A percentile compares a stretch with the other conserved stretches of the same genome.
Evolutionary conservation across 2,113 vertebrate species (phyloP).

Genomic region (Phylloscopus trochiloides): DNA sequence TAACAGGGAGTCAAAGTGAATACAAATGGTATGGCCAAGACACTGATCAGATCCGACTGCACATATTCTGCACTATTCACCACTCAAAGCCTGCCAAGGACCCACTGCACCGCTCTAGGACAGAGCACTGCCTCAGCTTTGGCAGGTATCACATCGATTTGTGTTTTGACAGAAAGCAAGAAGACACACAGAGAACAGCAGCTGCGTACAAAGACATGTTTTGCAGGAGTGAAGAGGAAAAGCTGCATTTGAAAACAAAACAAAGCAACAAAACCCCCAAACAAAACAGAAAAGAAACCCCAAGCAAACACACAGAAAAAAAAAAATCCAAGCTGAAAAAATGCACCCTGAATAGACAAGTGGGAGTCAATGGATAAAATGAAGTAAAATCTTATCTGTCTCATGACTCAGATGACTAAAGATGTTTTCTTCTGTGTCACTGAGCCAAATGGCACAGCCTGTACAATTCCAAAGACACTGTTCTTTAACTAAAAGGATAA

Average conservation of each 20-base stretch:
- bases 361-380: not conserved
- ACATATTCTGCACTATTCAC: not conserved
- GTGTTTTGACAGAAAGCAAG: not conserved
- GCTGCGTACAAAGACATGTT: accelerated
- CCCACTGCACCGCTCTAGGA: not conserved
- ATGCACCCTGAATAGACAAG: not conserved
- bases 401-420: not conserved
- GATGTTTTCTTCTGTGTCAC: not conserved
- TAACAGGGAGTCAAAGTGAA: not conserved
- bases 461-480: not conserved
- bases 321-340: not conserved
- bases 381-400: not conserved
- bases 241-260: not conserved
- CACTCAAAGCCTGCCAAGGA: not conserved
- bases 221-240: not conserved
- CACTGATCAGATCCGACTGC: not conserved
- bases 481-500: not conserved
- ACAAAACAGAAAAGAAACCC: not conserved
- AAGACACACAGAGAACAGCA: not conserved
- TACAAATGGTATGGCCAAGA: not conserved
- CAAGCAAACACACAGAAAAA: not conserved
- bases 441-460: not conserved
- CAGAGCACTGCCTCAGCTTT: not conserved
- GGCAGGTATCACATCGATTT: not conserved
- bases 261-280: accelerated